These are phyloP conservation scores for Agonopterix arenella DNA, from an alignment of 2,888 invertebrate genomes.

Conservation along the genomic window DNA sequence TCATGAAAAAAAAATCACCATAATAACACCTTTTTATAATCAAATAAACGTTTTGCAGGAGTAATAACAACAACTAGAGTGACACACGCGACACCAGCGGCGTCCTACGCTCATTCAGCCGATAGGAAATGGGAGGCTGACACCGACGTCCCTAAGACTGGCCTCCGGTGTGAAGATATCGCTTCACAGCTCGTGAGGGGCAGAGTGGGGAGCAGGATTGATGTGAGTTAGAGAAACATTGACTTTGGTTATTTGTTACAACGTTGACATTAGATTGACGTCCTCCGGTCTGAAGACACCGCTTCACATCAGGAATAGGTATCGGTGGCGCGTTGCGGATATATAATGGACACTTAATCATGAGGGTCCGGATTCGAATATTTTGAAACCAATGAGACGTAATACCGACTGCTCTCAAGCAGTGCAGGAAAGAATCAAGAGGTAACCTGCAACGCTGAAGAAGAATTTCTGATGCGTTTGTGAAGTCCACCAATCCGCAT, in stretches of 20 bases:
- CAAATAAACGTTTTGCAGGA: slow-evolving; percentile 44
- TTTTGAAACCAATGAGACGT: no score
- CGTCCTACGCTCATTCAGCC: slow-evolving; percentile 83
- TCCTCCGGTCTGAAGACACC: slow-evolving; percentile 81
- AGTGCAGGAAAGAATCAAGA: no score
- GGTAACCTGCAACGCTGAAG: no score
- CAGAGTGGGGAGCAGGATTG: slow-evolving; percentile 81
- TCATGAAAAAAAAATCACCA: no score
- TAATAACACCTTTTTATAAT: background rate
- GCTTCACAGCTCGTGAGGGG: slow-evolving; percentile 82
- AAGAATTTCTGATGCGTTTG: no score
- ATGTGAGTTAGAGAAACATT: slow-evolving; percentile 61
- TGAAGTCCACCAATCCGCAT: no score
- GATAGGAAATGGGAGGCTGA: slow-evolving; percentile 86
- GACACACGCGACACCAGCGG: slow-evolving; percentile 88
- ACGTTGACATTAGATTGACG: slow-evolving; percentile 76
- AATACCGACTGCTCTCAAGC: no score
- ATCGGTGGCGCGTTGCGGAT: no score
- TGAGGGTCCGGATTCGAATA: no score
- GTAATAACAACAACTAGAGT: slow-evolving; percentile 87
- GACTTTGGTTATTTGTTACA: slow-evolving; percentile 25
- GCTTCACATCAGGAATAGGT: slow-evolving; percentile 71
- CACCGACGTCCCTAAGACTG: slow-evolving; percentile 71
- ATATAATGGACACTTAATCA: no score
- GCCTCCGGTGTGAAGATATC: slow-evolving; percentile 81